These are phyloP conservation scores for Hydrotaea cyrtoneurina DNA, from an alignment of 2,888 invertebrate genomes.

Conservation along the genomic window DNA sequence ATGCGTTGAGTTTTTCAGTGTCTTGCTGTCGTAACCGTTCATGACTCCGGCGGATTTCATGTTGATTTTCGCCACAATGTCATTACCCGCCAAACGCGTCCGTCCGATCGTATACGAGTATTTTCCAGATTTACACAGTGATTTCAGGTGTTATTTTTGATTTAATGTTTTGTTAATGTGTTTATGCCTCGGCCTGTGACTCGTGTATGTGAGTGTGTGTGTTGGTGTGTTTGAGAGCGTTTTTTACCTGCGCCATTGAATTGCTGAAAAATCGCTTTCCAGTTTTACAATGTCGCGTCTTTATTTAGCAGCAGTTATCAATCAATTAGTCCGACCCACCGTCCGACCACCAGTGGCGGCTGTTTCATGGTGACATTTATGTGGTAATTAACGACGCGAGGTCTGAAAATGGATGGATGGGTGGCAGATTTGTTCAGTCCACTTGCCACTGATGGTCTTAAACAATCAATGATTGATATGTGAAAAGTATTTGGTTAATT, in stretches of 20 bases:
- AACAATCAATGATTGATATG: too few relatives aligned
- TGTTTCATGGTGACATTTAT: slow-evolving; percentile 8
- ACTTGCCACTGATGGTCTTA: too few relatives aligned
- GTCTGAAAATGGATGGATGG: not conserved
- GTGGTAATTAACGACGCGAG: not conserved
- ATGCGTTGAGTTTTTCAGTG: too few relatives aligned
- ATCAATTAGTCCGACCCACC: slow-evolving; percentile 9
- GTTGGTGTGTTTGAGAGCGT: not conserved
- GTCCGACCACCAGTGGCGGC: not conserved
- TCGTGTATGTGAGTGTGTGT: too few relatives aligned
- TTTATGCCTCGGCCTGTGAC: too few relatives aligned
- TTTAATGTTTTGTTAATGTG: not conserved
- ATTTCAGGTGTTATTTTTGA: not conserved
- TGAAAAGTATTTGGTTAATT: too few relatives aligned
- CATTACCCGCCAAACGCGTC: too few relatives aligned
- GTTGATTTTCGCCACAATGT: too few relatives aligned
- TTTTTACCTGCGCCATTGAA: not conserved
- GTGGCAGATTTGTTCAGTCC: not conserved
- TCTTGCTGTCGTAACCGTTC: too few relatives aligned
- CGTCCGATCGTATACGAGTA: not conserved
- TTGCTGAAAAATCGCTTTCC: too few relatives aligned
- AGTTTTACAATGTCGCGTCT: not conserved
- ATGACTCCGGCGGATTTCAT: too few relatives aligned
- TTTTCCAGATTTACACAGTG: not conserved
- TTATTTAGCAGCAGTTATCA: not conserved